Conservation (phyloP, 2,797 vertebrate genomes). For the Coccyzus lansbergi region DNA sequence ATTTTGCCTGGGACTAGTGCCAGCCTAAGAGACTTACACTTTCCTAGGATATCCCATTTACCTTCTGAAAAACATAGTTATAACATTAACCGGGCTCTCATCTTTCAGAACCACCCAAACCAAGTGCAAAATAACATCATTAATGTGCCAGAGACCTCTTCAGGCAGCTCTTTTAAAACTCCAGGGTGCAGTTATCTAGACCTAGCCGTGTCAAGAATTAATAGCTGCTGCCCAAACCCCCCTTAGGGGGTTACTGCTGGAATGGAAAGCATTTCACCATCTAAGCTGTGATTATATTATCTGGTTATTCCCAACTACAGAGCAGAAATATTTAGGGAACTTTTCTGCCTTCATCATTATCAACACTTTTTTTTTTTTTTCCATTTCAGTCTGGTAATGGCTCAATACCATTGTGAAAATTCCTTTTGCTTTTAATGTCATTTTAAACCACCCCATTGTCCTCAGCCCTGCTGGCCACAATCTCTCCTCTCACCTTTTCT, state of each 20-base stretch:
- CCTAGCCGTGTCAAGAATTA: not conserved
- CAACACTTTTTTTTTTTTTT: not conserved
- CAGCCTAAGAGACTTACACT: not conserved
- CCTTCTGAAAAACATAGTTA: constrained; percentile 34
- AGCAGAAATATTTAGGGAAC: constrained; percentile 10
- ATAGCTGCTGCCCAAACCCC: not conserved
- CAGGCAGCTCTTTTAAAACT: not conserved
- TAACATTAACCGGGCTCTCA: not conserved
- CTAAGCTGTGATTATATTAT: not conserved
- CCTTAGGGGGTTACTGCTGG: not conserved
- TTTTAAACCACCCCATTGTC: not conserved
- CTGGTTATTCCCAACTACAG: not conserved
- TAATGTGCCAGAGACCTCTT: constrained; percentile 21
- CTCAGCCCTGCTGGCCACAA: not conserved
- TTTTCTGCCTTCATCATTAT: constrained; percentile 19
- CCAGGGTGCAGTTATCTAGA: constrained; percentile 29
- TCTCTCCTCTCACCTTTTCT: not conserved
- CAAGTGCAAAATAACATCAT: not conserved
- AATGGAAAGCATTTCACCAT: constrained; percentile 35
- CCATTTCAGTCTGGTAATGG: not conserved
- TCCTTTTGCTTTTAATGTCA: not conserved
- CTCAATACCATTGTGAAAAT: not conserved
- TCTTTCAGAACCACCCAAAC: constrained; percentile 33
- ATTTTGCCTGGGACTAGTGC: constrained; percentile 38
- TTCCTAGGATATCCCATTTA: constrained; percentile 52